Conservation (phyloP, 2,113 vertebrate species). For the Toxostoma redivivum region DNA sequence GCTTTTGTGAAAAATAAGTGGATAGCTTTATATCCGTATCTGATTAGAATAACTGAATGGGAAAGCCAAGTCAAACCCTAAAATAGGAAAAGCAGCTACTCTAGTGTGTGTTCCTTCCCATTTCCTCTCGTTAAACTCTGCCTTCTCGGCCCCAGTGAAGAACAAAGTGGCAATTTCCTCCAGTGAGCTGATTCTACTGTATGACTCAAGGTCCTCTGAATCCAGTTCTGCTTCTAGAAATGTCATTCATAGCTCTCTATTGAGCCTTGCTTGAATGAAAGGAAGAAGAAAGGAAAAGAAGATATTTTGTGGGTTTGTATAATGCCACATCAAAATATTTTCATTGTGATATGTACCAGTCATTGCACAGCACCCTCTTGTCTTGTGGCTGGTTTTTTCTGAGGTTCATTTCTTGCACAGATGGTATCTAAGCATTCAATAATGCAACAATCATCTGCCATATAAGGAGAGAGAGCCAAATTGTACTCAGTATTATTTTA, state of each 20-base stretch:
- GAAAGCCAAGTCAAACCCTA: neutral
- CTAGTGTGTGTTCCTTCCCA: neutral
- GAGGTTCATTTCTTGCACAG: neutral
- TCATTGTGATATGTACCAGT: neutral
- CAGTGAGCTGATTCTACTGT: neutral
- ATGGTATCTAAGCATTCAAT: neutral
- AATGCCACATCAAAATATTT: constrained; percentile 16
- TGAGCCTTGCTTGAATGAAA: neutral
- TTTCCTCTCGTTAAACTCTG: neutral
- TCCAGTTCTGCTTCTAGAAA: neutral
- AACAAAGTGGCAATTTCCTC: neutral
- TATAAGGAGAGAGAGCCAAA: constrained; percentile 6
- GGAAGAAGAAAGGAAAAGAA: constrained; percentile 8
- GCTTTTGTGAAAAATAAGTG: neutral
- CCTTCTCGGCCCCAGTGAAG: neutral
- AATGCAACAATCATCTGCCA: neutral
- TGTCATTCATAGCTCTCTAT: neutral
- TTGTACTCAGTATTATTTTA: neutral
- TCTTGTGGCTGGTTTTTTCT: neutral
- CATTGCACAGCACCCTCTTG: neutral
- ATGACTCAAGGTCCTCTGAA: neutral
- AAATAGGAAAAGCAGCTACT: neutral
- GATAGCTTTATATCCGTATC: neutral
- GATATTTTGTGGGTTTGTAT: constrained; percentile 2
- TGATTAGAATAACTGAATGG: neutral